Conservation (phyloP, 2,888 invertebrate genomes). For the Arctia plantaginis region DNA sequence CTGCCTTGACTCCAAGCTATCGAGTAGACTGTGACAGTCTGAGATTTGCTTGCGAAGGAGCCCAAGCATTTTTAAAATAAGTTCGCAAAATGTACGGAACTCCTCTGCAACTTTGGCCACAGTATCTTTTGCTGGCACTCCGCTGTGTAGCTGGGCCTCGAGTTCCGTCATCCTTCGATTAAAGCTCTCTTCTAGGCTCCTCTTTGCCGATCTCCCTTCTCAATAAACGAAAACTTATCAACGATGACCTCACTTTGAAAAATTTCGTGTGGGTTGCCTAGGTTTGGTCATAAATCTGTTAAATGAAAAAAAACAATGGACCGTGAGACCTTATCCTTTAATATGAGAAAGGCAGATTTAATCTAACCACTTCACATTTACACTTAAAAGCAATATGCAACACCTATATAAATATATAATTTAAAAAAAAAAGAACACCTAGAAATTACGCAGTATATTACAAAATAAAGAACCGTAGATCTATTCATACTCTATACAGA, state of each 20-base stretch:
- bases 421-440: background rate
- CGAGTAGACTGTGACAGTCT: too few species aligned
- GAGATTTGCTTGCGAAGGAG: too few species aligned
- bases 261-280: background rate
- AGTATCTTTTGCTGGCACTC: too few species aligned
- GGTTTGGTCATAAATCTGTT: background rate
- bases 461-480: background rate
- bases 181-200: too few species aligned
- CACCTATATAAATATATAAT: background rate
- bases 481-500: background rate
- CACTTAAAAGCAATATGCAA: background rate
- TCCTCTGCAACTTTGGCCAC: too few species aligned
- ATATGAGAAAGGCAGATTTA: background rate
- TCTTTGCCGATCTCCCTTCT: too few species aligned
- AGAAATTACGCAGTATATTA: background rate
- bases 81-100: too few species aligned
- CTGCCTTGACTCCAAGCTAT: too few species aligned
- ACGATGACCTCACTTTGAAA: background rate
- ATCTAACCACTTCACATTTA: background rate
- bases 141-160: too few species aligned
- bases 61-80: too few species aligned
- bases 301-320: too few species aligned
- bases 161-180: too few species aligned
- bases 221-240: background rate
- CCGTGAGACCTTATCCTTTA: background rate